Base-by-base conservation (phyloP, 2,888 invertebrate species). In the Dioctria linearis region DNA sequence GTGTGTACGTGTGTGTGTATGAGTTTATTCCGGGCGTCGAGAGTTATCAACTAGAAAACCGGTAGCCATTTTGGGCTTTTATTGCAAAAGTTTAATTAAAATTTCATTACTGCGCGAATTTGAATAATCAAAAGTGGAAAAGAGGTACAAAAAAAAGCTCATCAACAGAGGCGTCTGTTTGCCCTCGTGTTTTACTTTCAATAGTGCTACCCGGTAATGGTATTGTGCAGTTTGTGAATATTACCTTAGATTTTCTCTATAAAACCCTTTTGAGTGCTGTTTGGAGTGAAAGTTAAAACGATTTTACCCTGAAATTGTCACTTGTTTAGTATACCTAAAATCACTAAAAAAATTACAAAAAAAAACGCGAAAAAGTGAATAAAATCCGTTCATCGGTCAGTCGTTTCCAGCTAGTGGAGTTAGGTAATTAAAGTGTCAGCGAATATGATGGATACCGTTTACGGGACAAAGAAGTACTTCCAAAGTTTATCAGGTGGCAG, bases 381-480 rank as follows among this genome's bases (percentile, higher is more conserved):
- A 61, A 46, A 76, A 76, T 4, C 6, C 43, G 9, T 5, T 8
- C n/a, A 39, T 78, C n/a, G 46, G 39, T 78, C 8, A 42, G 25
- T 46, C 6, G 51, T 51, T 37, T 25, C 51, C 43, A 75, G 46
- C 25, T 0, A 25, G 25, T 25, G 25, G 25, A 0, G 25, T 25
- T 43, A 61, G 63, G 63, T 63, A 49, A 78, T 78, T 65, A 65
- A 63, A 65, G 49, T 69, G 39, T 11, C 39, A 57, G 51, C 51
- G 25, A 73, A 80, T 71, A 83, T 40, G 67, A 89, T 89, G 89
- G 89, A 89, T 83, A 88, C 89, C 40, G 88, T 89, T 80, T 89
- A 89, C 83, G 89, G 88, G 37, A 89, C 89, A 80, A 89, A 89
- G 84, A 89, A 89, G 82, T 89, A 89, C 82, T 89, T 89, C 82